Evolutionary conservation across 2,113 vertebrate genomes (phyloP).

Genomic region (Microtus oregoni): DNA sequence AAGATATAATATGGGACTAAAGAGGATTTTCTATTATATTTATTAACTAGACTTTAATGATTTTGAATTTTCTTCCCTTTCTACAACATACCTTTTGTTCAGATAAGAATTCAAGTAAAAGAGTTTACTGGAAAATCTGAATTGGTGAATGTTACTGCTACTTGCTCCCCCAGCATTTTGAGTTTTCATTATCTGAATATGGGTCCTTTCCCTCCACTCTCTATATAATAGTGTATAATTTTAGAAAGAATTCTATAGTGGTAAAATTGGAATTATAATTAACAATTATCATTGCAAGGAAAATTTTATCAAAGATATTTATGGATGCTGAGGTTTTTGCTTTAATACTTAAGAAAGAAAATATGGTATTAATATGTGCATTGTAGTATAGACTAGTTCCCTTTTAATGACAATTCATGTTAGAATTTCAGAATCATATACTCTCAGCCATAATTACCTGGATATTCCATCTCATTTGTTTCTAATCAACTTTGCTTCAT

Average conservation of each 20-base stretch:
- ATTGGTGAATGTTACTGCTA: neutral
- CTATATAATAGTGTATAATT: neutral
- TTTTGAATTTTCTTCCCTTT: neutral
- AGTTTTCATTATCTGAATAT: slow-evolving; percentile 5
- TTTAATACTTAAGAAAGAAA: neutral
- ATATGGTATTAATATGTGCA: neutral
- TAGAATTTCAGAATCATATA: neutral
- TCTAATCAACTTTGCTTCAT: slow-evolving; percentile 57
- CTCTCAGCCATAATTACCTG: slow-evolving; percentile 3
- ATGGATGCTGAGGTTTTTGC: neutral
- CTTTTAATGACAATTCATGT: neutral
- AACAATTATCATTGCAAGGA: neutral
- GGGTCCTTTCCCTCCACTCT: neutral
- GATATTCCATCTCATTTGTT: slow-evolving; percentile 9
- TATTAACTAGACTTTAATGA: neutral
- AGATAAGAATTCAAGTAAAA: slow-evolving; percentile 21
- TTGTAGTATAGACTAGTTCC: neutral
- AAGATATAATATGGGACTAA: neutral
- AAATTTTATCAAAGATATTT: neutral
- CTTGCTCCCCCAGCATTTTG: neutral
- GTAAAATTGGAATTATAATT: neutral
- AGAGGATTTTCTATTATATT: neutral
- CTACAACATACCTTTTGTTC: neutral
- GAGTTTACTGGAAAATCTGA: slow-evolving; percentile 8
- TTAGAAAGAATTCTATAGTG: slow-evolving; percentile 18